These are phyloP conservation scores for Dasypus novemcinctus DNA, from an alignment of 2,113 vertebrate genomes.

Conservation along the genomic window DNA sequence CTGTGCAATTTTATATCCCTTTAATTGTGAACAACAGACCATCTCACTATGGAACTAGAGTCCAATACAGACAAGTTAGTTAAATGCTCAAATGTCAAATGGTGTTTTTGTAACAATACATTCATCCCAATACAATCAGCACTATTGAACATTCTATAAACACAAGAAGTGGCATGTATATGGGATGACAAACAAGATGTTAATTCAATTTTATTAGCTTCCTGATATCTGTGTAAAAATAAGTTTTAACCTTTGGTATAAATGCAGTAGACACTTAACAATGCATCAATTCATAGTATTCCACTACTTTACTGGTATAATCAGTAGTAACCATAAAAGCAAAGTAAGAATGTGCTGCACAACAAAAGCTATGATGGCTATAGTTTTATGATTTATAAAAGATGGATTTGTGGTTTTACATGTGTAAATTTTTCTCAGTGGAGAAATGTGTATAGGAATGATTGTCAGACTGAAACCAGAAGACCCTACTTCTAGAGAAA, in stretches of 20 bases:
- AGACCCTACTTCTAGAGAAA: neutral
- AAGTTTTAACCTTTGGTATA: neutral
- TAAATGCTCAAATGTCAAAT: slow-evolving; percentile 49
- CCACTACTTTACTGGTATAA: neutral
- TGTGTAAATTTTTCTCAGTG: slow-evolving; percentile 23
- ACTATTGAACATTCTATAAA: neutral
- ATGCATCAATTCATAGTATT: neutral
- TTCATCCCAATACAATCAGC: slow-evolving; percentile 40
- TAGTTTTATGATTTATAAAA: neutral
- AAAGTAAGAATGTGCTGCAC: neutral
- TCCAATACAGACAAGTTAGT: slow-evolving; percentile 15
- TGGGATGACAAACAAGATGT: slow-evolving; percentile 20
- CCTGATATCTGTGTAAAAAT: neutral
- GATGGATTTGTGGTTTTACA: neutral
- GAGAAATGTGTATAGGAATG: neutral
- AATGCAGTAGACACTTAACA: slow-evolving; percentile 9
- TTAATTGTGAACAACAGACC: slow-evolving; percentile 20
- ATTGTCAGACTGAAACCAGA: neutral
- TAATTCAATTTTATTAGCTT: slow-evolving; percentile 41
- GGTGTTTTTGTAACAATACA: slow-evolving; percentile 33
- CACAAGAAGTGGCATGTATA: neutral
- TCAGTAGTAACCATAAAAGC: slow-evolving; percentile 16
- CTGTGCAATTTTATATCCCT: neutral
- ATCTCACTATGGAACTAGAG: neutral
- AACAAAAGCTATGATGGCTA: neutral